phyloP scores from a whole-genome alignment of 30 jellyfish, hydroid and myxozoan genomes.

The Turritopsis rubra region DNA sequence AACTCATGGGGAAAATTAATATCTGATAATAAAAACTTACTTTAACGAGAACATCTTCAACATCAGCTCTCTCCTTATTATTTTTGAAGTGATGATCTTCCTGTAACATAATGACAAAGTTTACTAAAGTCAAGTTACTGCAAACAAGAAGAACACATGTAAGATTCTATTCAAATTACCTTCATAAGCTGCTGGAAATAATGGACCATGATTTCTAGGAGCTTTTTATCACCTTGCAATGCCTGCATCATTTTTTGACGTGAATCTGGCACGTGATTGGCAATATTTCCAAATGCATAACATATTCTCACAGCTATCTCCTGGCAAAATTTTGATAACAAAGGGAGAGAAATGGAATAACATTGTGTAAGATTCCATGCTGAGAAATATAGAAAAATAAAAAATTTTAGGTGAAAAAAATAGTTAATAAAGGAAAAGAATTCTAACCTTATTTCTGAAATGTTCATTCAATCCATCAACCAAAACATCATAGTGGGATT shows the following conservation, averaged over 20 bases:
- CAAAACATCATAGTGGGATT: not conserved
- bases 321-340: no score
- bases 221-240: not conserved
- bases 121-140: not conserved
- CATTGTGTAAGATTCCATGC: no score
- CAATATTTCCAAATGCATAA: conserved; percentile 79
- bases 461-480: not conserved
- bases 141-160: no score
- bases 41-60: conserved; percentile 16
- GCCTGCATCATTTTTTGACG: not conserved
- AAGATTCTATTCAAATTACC: not conserved
- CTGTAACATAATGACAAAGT: not conserved
- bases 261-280: conserved; percentile 46
- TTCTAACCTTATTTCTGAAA: not conserved
- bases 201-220: not conserved
- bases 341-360: no score
- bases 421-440: not conserved
- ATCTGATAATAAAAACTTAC: no score
- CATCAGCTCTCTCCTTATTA: not conserved
- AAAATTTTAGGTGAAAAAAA: not conserved
- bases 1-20: no score
- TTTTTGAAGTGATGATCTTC: not conserved
- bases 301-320: conserved; percentile 77
- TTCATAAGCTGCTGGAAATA: not conserved
- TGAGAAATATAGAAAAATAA: not conserved